Conservation (phyloP, 2,797 vertebrate species). For the Lagodon rhomboides region DNA sequence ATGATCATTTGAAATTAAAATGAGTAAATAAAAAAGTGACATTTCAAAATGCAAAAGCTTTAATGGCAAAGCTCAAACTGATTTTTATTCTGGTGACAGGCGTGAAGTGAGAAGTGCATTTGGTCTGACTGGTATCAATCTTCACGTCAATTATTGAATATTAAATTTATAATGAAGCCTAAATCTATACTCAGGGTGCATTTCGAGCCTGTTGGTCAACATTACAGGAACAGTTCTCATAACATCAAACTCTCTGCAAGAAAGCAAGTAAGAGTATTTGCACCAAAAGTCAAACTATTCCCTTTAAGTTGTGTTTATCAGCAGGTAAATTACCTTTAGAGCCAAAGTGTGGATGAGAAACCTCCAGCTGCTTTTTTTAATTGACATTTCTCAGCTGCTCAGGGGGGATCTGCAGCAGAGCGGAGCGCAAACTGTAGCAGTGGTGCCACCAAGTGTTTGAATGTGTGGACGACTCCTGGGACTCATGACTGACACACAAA, state of each 20-base stretch:
- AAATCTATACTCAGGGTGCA: too few relatives aligned
- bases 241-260: background rate
- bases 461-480: conserved; percentile 3
- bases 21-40: too few relatives aligned
- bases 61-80: too few relatives aligned
- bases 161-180: too few relatives aligned
- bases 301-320: conserved; percentile 2
- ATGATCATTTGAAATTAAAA: too few relatives aligned
- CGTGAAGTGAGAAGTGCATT: too few relatives aligned
- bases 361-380: conserved; percentile 9
- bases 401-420: background rate
- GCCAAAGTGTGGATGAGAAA: conserved; percentile 24
- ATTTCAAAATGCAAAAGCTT: too few relatives aligned
- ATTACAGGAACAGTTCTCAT: too few relatives aligned
- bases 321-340: background rate
- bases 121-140: too few relatives aligned
- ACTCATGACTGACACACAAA: conserved; percentile 25
- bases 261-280: background rate
- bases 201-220: too few relatives aligned
- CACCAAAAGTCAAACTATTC: background rate
- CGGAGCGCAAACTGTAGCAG: conserved; percentile 8
- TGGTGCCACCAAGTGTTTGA: conserved; percentile 58
- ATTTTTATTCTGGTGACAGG: too few relatives aligned
- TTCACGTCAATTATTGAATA: too few relatives aligned
- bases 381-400: background rate